phyloP scores from a whole-genome alignment of 2,888 invertebrate species.

The Pandemis cinnamomeana region DNA sequence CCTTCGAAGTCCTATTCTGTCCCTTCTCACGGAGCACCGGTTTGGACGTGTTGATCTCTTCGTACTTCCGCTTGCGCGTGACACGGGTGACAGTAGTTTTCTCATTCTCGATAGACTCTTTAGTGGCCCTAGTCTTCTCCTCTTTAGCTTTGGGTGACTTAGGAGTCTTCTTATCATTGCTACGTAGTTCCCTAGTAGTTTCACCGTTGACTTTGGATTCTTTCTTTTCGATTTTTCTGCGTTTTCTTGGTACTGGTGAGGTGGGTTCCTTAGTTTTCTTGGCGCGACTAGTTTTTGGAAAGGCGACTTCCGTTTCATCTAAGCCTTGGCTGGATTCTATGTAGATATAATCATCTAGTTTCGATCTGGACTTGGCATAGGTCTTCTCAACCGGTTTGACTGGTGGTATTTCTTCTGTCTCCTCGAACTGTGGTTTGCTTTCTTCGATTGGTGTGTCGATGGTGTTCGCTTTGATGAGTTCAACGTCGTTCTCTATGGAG shows the following conservation, averaged over 20 bases:
- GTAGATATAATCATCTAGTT: slow-evolving; percentile 76
- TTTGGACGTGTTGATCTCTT: slow-evolving; percentile 64
- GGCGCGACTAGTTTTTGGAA: slow-evolving; percentile 63
- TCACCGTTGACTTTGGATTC: slow-evolving; percentile 52
- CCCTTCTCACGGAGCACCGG: slow-evolving; percentile 77
- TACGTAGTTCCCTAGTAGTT: slow-evolving; percentile 54
- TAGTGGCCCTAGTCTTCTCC: slow-evolving; percentile 61
- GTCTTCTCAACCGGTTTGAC: slow-evolving; percentile 78
- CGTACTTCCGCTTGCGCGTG: slow-evolving; percentile 69
- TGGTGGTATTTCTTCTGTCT: slow-evolving; percentile 67
- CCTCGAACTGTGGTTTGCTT: slow-evolving; percentile 58
- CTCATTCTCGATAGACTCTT: slow-evolving; percentile 79
- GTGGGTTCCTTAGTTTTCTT: slow-evolving; percentile 59
- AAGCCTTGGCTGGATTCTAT: slow-evolving; percentile 73
- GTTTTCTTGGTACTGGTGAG: slow-evolving; percentile 71
- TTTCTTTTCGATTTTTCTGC: slow-evolving; percentile 70
- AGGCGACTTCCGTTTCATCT: slow-evolving; percentile 71
- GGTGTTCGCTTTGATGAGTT: slow-evolving; percentile 74
- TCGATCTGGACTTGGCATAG: slow-evolving; percentile 72
- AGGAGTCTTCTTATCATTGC: slow-evolving; percentile 43
- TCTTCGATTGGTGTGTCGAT: slow-evolving; percentile 65
- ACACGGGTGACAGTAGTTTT: slow-evolving; percentile 60
- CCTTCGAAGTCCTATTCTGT: slow-evolving; percentile 65
- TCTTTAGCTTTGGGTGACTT: slow-evolving; percentile 47
- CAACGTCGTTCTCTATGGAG: slow-evolving; percentile 76